Conservation (phyloP, 2,797 vertebrate genomes). For the Petrocephalus schoutedeni region DNA sequence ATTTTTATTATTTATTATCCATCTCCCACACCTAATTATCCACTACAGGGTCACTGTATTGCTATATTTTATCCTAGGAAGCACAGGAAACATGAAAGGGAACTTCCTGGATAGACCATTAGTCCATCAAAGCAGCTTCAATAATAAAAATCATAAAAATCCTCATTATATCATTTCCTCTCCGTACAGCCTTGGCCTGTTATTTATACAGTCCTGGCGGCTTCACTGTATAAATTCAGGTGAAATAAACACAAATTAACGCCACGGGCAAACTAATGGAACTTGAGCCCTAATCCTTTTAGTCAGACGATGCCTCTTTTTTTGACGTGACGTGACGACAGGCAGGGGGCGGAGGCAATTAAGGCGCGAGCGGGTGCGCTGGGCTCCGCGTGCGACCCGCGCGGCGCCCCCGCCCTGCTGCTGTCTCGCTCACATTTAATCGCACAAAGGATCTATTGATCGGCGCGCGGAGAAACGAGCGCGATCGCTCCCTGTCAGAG, state of each 20-base stretch:
- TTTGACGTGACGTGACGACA: background rate
- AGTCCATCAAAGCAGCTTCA: background rate
- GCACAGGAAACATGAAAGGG: background rate
- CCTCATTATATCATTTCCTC: background rate
- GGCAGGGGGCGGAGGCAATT: background rate
- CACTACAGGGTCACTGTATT: background rate
- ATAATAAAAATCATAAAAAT: background rate
- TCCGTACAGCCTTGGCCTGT: background rate
- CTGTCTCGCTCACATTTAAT: conserved; percentile 24
- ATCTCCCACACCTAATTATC: background rate
- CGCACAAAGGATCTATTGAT: conserved; percentile 30
- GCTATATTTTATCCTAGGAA: background rate
- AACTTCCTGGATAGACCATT: background rate
- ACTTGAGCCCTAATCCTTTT: background rate
- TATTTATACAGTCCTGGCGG: background rate
- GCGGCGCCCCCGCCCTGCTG: conserved; percentile 17
- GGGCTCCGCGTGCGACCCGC: background rate
- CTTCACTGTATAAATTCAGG: background rate
- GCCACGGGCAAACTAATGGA: background rate
- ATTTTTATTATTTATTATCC: background rate
- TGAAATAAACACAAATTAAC: conserved; percentile 5
- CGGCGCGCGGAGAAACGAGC: background rate
- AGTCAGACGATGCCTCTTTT: background rate
- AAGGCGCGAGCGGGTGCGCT: background rate
- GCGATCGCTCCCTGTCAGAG: background rate